Base-by-base conservation (phyloP, 2,888 invertebrate species). In the Drosophila limbata region DNA sequence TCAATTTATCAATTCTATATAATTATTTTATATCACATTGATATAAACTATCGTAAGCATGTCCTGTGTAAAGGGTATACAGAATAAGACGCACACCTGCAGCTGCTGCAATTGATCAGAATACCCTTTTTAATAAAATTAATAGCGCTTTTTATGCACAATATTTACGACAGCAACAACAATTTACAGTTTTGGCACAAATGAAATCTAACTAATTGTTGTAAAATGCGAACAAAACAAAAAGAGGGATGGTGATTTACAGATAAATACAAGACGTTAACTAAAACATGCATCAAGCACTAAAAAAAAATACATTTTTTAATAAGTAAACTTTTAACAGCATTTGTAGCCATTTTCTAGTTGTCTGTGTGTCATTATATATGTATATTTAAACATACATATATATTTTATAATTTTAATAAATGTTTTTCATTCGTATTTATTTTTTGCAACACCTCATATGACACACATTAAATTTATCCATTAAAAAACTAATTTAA, bases 51-150 rank as follows among this genome's bases (percentile, higher is more conserved):
- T 42, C 17, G 4, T 1, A 4, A 4, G 17, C 2, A 19, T 4
- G 13, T 21, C 9, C 0, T 17, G 8, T 9, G 21, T 13, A 40
- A 44, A 69, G 68, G 60, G 35, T 65, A 50, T 47, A 6, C 3
- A 2, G 5, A 25, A 25, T 25, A 40, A 53, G 59, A 48, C 59
- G 69, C 69, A 73, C 62, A 73, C 67, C 60, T 61, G 39, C 63
- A 69, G 25, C 42, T 28, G 59, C 47, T 51, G 52, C 48, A n/a
- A 71, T 66, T 59, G 62, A 69, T 66, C 51, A 67, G 72, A 63
- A 44, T 77, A 79, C 87, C 88, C 84, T 83, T 86, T 88, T 80
- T 81, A 86, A 86, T 77, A 81, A 75, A 86, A 69, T 86, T 63
- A 80, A 83, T 83, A 73, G 84, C 59, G 53, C 50, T 39, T 51